A percentile compares a stretch with the other conserved stretches of the same genome.
These are phyloP conservation scores for Sprattus sprattus DNA, from an alignment of 2,113 vertebrate species.

Conservation along the genomic window DNA sequence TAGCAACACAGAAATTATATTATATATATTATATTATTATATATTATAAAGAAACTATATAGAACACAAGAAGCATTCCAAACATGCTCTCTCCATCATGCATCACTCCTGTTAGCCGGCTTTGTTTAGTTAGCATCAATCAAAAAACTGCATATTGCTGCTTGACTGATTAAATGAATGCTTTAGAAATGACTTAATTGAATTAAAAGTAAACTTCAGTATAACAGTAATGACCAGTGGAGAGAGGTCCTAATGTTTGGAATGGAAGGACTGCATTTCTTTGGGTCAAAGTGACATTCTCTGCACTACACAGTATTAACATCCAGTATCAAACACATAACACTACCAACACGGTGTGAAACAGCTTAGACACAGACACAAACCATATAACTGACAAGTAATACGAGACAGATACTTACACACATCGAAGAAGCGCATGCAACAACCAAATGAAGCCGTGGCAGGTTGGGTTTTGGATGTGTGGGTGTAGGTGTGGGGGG, in stretches of 20 bases:
- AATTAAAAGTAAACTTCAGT: too few relatives aligned
- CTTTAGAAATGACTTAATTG: not conserved
- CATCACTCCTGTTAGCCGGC: not conserved
- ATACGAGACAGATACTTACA: constrained; percentile 63
- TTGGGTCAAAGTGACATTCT: not conserved
- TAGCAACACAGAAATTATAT: not conserved
- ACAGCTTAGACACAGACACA: not conserved
- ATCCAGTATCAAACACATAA: not conserved
- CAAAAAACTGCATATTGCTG: not conserved
- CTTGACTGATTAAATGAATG: not conserved
- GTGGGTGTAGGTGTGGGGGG: constrained; percentile 13
- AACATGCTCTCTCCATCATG: not conserved
- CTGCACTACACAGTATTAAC: not conserved
- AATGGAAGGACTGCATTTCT: not conserved
- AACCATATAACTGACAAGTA: constrained; percentile 28
- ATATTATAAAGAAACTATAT: too few relatives aligned
- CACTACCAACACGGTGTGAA: not conserved
- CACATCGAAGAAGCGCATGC: constrained; percentile 60
- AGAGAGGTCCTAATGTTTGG: not conserved
- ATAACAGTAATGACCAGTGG: too few relatives aligned
- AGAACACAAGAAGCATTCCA: not conserved
- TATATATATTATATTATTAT: too few relatives aligned
- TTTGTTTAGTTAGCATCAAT: not conserved
- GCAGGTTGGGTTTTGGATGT: constrained; percentile 39
- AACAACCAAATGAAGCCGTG: constrained; percentile 65